Conservation (phyloP, 2,113 vertebrate genomes). For the Vulpes lagopus region DNA sequence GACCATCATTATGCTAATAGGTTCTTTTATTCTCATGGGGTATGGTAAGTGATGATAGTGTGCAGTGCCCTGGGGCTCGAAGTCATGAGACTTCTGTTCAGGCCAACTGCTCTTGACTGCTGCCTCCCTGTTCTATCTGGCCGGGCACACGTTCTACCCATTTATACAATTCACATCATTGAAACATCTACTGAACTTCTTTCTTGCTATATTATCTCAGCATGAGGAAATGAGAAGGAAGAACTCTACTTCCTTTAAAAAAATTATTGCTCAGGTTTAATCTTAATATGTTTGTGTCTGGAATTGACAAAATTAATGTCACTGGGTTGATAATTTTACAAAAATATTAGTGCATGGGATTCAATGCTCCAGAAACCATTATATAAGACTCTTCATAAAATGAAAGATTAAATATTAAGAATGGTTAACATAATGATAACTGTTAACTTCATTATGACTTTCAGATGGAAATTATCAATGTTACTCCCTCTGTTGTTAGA, state of each 20-base stretch:
- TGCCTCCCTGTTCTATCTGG: background rate
- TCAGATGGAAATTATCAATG: background rate
- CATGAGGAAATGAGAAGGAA: background rate
- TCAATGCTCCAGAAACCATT: background rate
- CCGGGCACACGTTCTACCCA: background rate
- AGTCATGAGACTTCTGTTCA: background rate
- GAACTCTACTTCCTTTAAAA: background rate
- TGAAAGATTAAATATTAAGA: background rate
- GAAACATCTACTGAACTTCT: background rate
- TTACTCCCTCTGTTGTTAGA: background rate
- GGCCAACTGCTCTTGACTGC: background rate
- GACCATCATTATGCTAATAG: constrained; percentile 90
- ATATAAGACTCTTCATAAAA: background rate
- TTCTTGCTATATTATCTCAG: background rate
- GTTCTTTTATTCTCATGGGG: constrained; percentile 92
- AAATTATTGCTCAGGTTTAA: background rate
- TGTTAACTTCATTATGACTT: background rate
- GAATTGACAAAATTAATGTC: background rate
- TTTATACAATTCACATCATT: background rate
- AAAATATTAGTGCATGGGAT: background rate
- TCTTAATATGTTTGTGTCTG: background rate
- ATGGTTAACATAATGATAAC: background rate
- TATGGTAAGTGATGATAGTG: constrained; percentile 84
- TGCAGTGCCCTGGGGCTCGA: no score
- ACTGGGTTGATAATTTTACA: background rate